Evolutionary conservation across 1,140 invertebrate genomes (phyloP), one percentile per base, ranked within the genome.

Genomic region (Bombus sylvicola): DNA sequence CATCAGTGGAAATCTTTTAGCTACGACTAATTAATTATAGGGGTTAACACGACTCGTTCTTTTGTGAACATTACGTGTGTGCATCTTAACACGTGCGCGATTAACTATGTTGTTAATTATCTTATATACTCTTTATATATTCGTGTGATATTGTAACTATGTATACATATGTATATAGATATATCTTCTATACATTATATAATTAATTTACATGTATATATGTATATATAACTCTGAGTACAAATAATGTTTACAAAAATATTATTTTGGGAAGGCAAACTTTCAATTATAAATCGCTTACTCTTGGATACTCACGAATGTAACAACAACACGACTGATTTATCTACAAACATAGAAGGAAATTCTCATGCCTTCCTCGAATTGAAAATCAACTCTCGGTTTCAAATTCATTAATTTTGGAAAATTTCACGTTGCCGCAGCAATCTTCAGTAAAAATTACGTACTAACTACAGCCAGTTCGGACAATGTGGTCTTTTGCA

Each of bases 181-280:
- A 76, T 72, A 53, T 68, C 74, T 69, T 84, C 47, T 76, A 78
- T 89, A 83, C 81, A 89, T 76, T 84, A 88, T 89, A 84, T 88
- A 86, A 81, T 83, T 59, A 74, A 85, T 68, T 64, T 82, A 64
- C 78, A 41, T 89, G 82, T 89, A 47, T 88, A 78, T 71, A 71
- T 71, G 22, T 91, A 88, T 85, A 92, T 86, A 86, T 91, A 90
- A 89, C 81, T 81, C 87, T 91, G 92, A 83, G 83, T 94, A 95
- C 90, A 92, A 93, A 93, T 93, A 92, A 94, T 94, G 87, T 92
- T 94, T 95, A 95, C 92, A 95, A 95, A 95, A 95, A 95, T 95
- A 95, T 93, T 89, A 94, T 94, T 95, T 95, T 93, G 82, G 90
- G 90, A 93, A 94, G 93, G 93, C 92, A 92, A 94, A 94, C 84